Evolutionary conservation across 2,888 invertebrate species (phyloP).

Genomic region (Ceraclea dissimilis): DNA sequence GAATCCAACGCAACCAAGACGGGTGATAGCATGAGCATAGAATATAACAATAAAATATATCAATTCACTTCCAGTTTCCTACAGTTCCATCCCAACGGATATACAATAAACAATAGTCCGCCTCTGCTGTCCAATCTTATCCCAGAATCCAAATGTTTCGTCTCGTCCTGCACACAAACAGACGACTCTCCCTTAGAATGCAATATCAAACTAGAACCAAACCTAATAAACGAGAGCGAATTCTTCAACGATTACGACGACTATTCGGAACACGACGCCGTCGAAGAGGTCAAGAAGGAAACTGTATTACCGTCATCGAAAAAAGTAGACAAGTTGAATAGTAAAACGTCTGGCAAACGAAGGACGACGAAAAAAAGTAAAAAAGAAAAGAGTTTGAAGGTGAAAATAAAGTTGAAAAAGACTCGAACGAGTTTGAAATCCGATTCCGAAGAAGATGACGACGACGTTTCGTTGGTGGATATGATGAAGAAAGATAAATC

Average conservation of each 20-base stretch:
- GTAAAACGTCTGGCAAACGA: neutral
- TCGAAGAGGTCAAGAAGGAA: neutral
- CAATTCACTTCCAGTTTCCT: neutral
- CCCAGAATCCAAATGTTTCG: neutral
- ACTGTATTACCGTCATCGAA: neutral
- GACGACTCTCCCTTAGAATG: constrained; percentile 1
- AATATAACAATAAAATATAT: neutral
- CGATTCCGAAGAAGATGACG: constrained; percentile 15
- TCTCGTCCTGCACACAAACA: constrained; percentile 29
- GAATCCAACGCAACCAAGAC: neutral
- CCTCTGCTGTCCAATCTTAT: neutral
- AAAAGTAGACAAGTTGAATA: neutral
- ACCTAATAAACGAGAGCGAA: neutral
- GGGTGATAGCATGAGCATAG: neutral
- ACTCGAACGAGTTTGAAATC: neutral
- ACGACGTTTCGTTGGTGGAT: constrained; percentile 16
- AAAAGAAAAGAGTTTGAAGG: constrained; percentile 11
- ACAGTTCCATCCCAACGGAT: neutral
- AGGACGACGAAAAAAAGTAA: neutral
- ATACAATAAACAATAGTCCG: neutral
- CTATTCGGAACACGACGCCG: neutral
- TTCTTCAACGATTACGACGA: constrained; percentile 3
- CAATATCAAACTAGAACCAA: constrained; percentile 18
- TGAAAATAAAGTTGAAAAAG: constrained; percentile 12
- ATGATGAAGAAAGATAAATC: constrained; percentile 21